These are phyloP conservation scores for Babylonia areolata DNA, from an alignment of 1,140 invertebrate species.

Conservation along the genomic window DNA sequence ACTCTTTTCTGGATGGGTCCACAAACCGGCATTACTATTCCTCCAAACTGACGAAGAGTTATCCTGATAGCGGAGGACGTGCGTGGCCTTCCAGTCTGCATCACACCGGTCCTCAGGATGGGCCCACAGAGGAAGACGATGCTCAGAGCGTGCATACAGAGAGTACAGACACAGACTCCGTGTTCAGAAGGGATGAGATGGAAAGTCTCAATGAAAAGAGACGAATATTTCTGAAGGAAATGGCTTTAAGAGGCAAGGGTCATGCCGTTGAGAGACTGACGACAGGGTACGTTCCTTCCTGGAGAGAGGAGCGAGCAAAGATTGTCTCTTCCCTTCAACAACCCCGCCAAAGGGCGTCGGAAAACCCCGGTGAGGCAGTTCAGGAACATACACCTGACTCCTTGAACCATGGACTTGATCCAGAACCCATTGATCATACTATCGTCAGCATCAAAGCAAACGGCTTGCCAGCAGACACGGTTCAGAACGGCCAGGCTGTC, in stretches of 20 bases:
- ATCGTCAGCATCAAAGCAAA: not conserved
- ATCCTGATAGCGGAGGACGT: not conserved
- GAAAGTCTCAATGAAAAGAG: not conserved
- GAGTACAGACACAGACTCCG: constrained; percentile 4
- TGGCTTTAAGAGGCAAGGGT: not conserved
- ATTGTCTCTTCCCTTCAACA: not conserved
- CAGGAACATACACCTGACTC: not conserved
- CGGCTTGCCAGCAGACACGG: not conserved
- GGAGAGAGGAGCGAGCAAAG: not conserved
- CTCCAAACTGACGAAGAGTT: not conserved
- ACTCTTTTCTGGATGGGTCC: not conserved
- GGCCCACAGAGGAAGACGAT: not conserved
- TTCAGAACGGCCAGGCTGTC: not conserved
- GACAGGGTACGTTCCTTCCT: not conserved
- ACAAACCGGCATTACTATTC: not conserved
- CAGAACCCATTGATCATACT: not conserved
- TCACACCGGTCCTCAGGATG: not conserved
- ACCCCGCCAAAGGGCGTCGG: not conserved
- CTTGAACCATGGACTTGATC: not conserved
- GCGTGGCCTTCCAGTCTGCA: not conserved
- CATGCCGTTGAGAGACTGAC: not conserved
- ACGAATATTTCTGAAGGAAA: not conserved
- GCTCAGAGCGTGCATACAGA: not conserved
- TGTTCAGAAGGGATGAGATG: not conserved
- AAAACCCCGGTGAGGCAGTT: not conserved